Conservation (phyloP, 2,113 vertebrate genomes). For the Poeciliopsis retropinna region DNA sequence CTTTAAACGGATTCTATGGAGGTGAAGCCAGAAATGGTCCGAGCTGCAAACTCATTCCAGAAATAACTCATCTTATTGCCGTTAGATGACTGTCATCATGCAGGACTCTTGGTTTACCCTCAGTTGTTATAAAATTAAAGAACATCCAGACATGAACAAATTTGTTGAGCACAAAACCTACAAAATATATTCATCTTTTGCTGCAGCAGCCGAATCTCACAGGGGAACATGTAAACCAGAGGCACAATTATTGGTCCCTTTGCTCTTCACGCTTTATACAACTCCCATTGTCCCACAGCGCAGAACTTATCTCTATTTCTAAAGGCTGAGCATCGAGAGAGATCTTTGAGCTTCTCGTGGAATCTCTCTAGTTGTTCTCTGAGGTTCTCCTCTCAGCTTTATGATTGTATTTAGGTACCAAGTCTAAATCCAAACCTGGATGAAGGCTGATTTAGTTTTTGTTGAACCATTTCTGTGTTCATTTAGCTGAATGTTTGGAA, state of each 20-base stretch:
- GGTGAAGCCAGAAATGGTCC: neutral
- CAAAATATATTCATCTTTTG: no score
- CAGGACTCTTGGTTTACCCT: neutral
- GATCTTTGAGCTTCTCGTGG: neutral
- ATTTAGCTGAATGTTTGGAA: neutral
- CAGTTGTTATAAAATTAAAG: no score
- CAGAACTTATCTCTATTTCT: neutral
- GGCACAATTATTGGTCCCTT: neutral
- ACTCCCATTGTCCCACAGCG: neutral
- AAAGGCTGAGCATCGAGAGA: neutral
- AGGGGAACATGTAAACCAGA: neutral
- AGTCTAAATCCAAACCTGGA: no score
- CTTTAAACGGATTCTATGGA: conserved; percentile 8
- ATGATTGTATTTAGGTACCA: neutral
- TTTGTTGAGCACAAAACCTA: no score
- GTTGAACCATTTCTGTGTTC: neutral
- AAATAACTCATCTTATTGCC: neutral
- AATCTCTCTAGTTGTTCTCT: neutral
- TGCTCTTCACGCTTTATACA: neutral
- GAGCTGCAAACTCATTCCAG: conserved; percentile 1
- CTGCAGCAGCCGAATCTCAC: no score
- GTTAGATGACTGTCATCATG: neutral
- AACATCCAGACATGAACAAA: no score
- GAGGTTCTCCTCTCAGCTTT: neutral
- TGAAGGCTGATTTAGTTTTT: neutral